A percentile compares a stretch with the other conserved stretches of the same genome.
These are phyloP conservation scores for Microchirus variegatus DNA, from an alignment of 2,797 vertebrate genomes.

Conservation along the genomic window DNA sequence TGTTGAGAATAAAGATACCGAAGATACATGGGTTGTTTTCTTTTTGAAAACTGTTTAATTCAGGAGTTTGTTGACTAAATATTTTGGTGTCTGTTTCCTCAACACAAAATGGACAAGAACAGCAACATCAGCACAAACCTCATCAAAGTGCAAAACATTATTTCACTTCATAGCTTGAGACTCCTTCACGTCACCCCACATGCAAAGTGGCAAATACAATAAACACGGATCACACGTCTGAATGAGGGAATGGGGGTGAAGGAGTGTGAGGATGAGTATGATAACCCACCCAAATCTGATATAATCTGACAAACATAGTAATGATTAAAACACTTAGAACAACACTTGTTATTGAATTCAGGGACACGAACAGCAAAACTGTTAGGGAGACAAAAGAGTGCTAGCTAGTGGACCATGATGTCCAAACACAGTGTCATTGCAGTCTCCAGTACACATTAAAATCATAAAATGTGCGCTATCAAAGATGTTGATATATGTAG, in stretches of 20 bases:
- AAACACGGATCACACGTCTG: conserved; percentile 26
- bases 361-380: neutral
- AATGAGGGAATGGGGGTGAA: conserved; percentile 3
- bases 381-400: conserved; percentile 23
- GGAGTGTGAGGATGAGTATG: conserved; percentile 19
- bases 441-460: too few relatives aligned
- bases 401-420: too few relatives aligned
- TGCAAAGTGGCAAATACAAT: conserved; percentile 44
- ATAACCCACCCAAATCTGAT: neutral
- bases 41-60: too few relatives aligned
- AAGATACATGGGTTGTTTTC: neutral
- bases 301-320: conserved; percentile 10
- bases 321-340: conserved; percentile 18
- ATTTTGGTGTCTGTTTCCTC: conserved; percentile 39
- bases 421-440: too few relatives aligned
- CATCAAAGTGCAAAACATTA: neutral
- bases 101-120: neutral
- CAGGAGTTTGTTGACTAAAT: too few relatives aligned
- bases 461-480: neutral
- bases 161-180: neutral
- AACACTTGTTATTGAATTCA: conserved; percentile 25
- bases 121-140: neutral
- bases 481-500: neutral
- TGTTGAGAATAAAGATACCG: conserved; percentile 40
- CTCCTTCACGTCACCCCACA: conserved; percentile 31